Evolutionary conservation across 2,113 vertebrate species (phyloP).

Genomic region (Parus major): DNA sequence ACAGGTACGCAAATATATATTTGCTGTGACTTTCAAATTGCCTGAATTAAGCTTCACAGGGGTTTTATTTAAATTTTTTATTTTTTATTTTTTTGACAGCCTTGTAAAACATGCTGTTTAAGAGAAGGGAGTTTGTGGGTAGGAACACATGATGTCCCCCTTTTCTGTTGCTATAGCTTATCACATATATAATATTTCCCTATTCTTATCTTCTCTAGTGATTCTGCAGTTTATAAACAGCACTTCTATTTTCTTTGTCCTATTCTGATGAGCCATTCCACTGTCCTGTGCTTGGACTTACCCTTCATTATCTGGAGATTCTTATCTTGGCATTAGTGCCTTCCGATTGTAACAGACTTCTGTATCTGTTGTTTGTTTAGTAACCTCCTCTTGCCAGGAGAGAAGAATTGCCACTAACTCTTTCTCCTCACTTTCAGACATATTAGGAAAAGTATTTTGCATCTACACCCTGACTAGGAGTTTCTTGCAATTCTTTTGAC

Average conservation of each 20-base stretch:
- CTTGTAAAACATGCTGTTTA: not conserved
- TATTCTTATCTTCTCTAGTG: not conserved
- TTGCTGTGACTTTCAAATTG: not conserved
- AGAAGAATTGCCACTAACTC: not conserved
- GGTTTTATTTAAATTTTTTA: not conserved
- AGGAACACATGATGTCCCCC: not conserved
- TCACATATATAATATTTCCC: not conserved
- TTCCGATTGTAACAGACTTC: not conserved
- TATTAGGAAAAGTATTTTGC: not conserved
- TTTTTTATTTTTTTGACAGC: slow-evolving; percentile 4
- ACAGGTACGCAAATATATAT: not conserved
- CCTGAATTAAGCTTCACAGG: not conserved
- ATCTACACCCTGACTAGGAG: not conserved
- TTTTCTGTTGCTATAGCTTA: not conserved
- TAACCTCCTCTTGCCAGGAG: not conserved
- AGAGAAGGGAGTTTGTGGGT: not conserved
- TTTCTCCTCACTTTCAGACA: not conserved
- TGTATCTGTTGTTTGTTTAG: not conserved
- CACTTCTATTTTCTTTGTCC: not conserved
- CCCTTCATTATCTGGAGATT: not conserved
- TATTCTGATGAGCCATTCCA: not conserved
- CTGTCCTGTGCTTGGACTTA: not conserved
- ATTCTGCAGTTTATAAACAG: not conserved
- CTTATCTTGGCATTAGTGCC: not conserved
- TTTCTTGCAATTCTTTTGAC: not conserved